phyloP scores from a whole-genome alignment of 1,140 invertebrate species.

The Aethina tumida region DNA sequence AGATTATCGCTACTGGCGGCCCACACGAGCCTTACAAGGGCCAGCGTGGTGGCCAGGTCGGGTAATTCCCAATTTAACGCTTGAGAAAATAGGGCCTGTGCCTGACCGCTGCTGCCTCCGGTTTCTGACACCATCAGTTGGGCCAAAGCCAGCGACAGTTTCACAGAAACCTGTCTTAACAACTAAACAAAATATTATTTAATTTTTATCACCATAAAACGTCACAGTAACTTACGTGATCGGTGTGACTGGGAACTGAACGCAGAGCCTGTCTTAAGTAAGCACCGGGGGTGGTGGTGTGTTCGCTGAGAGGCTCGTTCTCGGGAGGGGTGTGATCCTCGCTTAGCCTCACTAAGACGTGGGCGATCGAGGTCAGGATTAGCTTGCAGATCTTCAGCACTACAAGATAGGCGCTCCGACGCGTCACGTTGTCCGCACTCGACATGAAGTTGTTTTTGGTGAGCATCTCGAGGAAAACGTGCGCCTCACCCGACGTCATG shows the following conservation, averaged over 20 bases:
- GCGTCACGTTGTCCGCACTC: constrained; percentile 66
- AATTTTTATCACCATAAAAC: not conserved
- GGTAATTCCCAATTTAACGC: constrained; percentile 55
- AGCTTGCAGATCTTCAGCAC: constrained; percentile 84
- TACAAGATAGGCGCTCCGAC: constrained; percentile 76
- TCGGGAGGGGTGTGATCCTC: constrained; percentile 41
- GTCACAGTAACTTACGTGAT: constrained; percentile 36
- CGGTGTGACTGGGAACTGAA: constrained; percentile 58
- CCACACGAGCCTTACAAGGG: constrained; percentile 68
- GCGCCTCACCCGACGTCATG: constrained; percentile 73
- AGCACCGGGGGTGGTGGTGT: constrained; percentile 39
- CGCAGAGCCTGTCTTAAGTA: constrained; percentile 62
- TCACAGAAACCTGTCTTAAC: constrained; percentile 60
- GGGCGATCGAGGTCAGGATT: constrained; percentile 76
- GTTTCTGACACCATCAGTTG: constrained; percentile 38
- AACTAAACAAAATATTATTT: constrained; percentile 34
- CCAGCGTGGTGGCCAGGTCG: constrained; percentile 54
- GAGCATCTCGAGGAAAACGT: constrained; percentile 71
- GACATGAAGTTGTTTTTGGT: constrained; percentile 82
- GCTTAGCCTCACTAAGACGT: constrained; percentile 55
- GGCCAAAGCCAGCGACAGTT: constrained; percentile 62
- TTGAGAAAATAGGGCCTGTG: constrained; percentile 36
- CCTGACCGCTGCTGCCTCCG: constrained; percentile 23
- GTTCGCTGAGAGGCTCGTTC: constrained; percentile 35
- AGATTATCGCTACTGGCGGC: constrained; percentile 63